phyloP scores from a whole-genome alignment of 2,888 invertebrate species.

The Smittia aterrima region DNA sequence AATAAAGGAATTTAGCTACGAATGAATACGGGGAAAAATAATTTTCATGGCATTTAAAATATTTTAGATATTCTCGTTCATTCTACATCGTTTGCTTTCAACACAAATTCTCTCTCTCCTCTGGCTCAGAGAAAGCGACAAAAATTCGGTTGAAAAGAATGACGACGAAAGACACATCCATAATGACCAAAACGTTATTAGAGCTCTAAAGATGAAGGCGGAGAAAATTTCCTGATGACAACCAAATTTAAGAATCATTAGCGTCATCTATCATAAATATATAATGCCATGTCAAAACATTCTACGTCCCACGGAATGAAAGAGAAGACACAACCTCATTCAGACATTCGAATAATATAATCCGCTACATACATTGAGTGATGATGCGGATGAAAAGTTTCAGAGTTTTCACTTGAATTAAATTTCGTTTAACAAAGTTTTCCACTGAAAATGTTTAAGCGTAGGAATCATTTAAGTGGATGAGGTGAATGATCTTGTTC shows the following conservation, averaged over 20 bases:
- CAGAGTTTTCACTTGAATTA: no score
- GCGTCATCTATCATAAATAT: constrained; percentile 28
- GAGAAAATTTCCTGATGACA: constrained; percentile 13
- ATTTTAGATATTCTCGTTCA: background rate
- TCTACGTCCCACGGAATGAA: background rate
- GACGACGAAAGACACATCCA: background rate
- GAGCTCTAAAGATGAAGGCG: background rate
- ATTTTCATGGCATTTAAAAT: background rate
- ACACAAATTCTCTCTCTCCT: background rate
- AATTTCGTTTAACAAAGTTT: no score
- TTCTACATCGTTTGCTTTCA: background rate
- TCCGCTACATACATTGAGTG: background rate
- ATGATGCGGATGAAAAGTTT: no score
- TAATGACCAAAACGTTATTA: constrained; percentile 3
- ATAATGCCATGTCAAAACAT: constrained; percentile 12
- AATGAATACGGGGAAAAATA: background rate
- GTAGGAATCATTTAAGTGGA: no score
- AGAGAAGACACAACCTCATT: background rate
- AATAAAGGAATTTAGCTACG: background rate
- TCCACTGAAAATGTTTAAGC: no score
- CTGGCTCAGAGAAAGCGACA: background rate
- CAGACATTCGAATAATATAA: background rate
- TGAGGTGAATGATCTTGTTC: no score
- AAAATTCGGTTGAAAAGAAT: background rate
- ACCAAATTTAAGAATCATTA: constrained; percentile 28